These are phyloP conservation scores for Anguilla rostrata DNA, from an alignment of 2,113 vertebrate species.

Conservation along the genomic window DNA sequence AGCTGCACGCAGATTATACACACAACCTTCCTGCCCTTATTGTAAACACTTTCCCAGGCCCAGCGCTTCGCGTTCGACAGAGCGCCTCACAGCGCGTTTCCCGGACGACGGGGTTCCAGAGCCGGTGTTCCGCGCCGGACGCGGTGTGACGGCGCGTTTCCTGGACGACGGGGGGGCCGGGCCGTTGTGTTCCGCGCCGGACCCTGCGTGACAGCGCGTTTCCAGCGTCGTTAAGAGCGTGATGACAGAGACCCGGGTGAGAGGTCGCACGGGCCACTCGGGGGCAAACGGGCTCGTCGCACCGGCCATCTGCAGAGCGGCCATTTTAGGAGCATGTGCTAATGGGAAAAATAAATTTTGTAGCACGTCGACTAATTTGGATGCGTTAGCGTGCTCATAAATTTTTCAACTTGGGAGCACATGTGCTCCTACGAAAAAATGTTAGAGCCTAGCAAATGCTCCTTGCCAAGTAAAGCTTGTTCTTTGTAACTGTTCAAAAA, in stretches of 20 bases:
- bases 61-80: constrained; percentile 35
- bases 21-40: constrained; percentile 43
- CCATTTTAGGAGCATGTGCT: too few species aligned
- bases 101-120: neutral
- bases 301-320: too few species aligned
- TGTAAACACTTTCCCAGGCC: constrained; percentile 52
- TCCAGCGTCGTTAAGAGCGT: neutral
- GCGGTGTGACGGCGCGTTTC: neutral
- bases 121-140: too few species aligned
- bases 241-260: neutral
- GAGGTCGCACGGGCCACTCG: neutral
- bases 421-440: too few species aligned
- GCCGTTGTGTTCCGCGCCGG: neutral
- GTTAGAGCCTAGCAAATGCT: neutral
- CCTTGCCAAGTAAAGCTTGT: neutral
- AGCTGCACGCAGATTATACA: constrained; percentile 62
- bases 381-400: too few species aligned
- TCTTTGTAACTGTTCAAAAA: neutral
- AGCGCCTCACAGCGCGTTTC: constrained; percentile 31
- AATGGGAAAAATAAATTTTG: too few species aligned
- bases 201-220: neutral
- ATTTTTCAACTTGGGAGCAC: too few species aligned
- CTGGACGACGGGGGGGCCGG: neutral
- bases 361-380: too few species aligned
- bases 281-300: neutral